These are phyloP conservation scores for Adelphocoris suturalis DNA, from an alignment of 2,888 invertebrate species.

Conservation along the genomic window DNA sequence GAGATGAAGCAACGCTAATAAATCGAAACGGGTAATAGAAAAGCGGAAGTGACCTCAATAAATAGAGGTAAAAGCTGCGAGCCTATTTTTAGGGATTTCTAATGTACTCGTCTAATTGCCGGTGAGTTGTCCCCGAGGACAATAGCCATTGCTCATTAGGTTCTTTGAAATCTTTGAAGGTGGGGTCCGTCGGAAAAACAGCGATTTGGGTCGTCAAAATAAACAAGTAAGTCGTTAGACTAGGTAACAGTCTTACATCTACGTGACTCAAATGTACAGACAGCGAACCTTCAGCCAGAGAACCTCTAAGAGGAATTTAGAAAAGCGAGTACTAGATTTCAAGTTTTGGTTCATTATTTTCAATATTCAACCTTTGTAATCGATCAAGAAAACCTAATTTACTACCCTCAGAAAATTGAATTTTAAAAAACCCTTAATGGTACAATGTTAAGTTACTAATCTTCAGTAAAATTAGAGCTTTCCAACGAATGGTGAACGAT, in stretches of 20 bases:
- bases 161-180: background rate
- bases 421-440: no score
- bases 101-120: background rate
- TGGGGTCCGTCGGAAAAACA: background rate
- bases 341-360: no score
- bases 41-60: slow-evolving; percentile 16
- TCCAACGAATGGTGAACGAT: no score
- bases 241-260: background rate
- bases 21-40: background rate
- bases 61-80: background rate
- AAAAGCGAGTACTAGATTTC: no score
- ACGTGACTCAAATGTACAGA: background rate
- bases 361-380: no score
- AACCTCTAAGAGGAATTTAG: no score
- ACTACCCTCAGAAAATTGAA: no score
- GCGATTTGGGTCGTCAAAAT: slow-evolving; percentile 18
- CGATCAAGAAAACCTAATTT: no score
- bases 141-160: background rate
- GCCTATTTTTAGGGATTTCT: background rate
- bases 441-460: no score
- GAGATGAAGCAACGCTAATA: background rate
- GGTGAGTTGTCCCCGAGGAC: slow-evolving; percentile 6
- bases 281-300: no score
- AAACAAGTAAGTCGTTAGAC: background rate
- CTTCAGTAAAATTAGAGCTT: no score